Percentiles rank a stretch among this genome's conserved stretches.
Conservation (phyloP, 2,113 vertebrate species). For the Sylvilagus bachmani region DNA sequence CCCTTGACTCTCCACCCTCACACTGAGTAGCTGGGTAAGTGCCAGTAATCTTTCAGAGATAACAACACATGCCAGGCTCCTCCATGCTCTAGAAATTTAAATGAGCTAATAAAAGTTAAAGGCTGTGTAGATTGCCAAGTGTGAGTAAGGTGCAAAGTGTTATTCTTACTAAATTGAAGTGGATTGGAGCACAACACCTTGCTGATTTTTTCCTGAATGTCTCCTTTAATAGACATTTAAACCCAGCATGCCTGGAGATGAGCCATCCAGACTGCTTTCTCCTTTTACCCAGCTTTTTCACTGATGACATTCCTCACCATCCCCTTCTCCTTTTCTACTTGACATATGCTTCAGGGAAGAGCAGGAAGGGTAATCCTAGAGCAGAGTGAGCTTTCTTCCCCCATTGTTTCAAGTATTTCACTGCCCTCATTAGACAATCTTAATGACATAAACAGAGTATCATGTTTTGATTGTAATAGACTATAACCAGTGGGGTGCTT, state of each 20-base stretch:
- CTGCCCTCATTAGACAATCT: background rate
- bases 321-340: background rate
- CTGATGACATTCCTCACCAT: background rate
- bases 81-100: background rate
- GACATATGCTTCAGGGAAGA: background rate
- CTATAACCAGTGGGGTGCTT: background rate
- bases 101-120: background rate
- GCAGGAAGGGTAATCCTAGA: background rate
- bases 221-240: background rate
- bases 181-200: conserved; percentile 9
- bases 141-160: background rate
- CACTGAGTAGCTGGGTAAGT: background rate
- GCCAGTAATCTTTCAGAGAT: background rate
- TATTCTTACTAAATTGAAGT: background rate
- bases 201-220: background rate
- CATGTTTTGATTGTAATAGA: conserved; percentile 27
- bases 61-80: background rate
- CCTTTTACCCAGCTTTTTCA: background rate
- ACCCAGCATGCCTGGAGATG: background rate
- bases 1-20: background rate
- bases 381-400: background rate
- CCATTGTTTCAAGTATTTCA: background rate
- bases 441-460: background rate
- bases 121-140: background rate
- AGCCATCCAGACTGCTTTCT: background rate